Percentiles rank a stretch among this genome's conserved stretches.
These are phyloP conservation scores for Chouioia cunea DNA, from an alignment of 2,888 invertebrate species.

Conservation along the genomic window DNA sequence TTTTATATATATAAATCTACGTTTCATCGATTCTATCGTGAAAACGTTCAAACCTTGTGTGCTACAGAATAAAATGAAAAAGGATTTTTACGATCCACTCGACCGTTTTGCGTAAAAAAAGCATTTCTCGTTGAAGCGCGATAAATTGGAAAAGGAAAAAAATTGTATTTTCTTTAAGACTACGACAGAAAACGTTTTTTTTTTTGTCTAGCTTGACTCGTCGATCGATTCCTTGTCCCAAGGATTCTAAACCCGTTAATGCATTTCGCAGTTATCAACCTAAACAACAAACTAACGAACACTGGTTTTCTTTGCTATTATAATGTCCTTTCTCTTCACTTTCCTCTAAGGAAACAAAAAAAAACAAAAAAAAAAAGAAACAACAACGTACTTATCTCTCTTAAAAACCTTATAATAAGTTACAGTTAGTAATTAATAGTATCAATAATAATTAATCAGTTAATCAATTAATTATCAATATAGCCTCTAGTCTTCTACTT, in stretches of 20 bases:
- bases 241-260: conserved; percentile 33
- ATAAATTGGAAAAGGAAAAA: conserved; percentile 13
- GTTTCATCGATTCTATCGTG: too few relatives aligned
- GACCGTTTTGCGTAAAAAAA: conserved; percentile 25
- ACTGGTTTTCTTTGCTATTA: conserved; percentile 43
- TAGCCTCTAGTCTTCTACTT: conserved; percentile 67
- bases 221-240: conserved; percentile 5
- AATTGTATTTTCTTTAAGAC: conserved; percentile 19
- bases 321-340: conserved; percentile 12
- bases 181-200: conserved; percentile 33
- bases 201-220: conserved; percentile 15
- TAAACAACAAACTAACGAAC: conserved; percentile 45
- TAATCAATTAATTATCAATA: conserved; percentile 57
- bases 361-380: conserved; percentile 25
- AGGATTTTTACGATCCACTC: conserved; percentile 16
- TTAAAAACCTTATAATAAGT: conserved; percentile 26
- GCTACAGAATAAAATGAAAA: conserved; percentile 1
- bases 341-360: conserved; percentile 25
- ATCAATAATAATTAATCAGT: conserved; percentile 59
- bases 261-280: conserved; percentile 20
- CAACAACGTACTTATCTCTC: conserved; percentile 33
- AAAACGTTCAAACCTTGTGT: conserved; percentile 37
- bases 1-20: conserved; percentile 9
- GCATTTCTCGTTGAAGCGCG: conserved; percentile 35
- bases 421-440: conserved; percentile 51